These are phyloP conservation scores for Nothura maculosa DNA, from an alignment of 2,797 vertebrate genomes.

Conservation along the genomic window DNA sequence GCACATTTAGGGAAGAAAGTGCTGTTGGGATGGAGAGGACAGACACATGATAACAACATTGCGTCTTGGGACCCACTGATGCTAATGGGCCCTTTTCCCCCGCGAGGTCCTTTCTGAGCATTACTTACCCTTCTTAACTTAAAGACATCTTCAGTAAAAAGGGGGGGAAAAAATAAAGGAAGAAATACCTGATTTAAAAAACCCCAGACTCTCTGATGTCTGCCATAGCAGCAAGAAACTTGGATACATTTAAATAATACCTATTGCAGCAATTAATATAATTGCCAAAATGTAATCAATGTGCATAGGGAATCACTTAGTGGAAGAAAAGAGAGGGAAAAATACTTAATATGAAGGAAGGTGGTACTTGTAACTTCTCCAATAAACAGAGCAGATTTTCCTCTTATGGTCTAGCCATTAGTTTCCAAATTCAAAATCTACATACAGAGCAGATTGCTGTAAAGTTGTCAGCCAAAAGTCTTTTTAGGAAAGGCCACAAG, in stretches of 20 bases:
- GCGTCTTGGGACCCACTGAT: background rate
- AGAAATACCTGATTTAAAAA: background rate
- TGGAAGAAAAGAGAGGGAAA: constrained; percentile 36
- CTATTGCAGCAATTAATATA: background rate
- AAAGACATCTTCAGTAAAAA: background rate
- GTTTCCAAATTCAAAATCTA: constrained; percentile 10
- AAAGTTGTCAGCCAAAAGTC: constrained; percentile 38
- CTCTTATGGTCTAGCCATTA: constrained; percentile 30
- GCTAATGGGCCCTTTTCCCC: background rate
- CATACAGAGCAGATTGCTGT: background rate
- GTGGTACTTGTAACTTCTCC: constrained; percentile 34
- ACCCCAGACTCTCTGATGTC: background rate
- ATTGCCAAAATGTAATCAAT: background rate
- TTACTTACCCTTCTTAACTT: background rate
- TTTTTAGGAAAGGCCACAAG: constrained; percentile 44
- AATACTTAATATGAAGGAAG: background rate
- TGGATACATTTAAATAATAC: background rate
- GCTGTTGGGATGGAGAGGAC: background rate
- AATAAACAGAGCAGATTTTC: constrained; percentile 47
- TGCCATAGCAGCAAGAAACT: background rate
- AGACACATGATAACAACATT: background rate
- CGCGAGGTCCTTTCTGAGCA: background rate
- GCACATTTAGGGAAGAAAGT: background rate
- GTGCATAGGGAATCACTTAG: background rate
- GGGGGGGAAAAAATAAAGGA: background rate